phyloP scores from a whole-genome alignment of 2,888 invertebrate genomes.

The Orthonevra nobilis region DNA sequence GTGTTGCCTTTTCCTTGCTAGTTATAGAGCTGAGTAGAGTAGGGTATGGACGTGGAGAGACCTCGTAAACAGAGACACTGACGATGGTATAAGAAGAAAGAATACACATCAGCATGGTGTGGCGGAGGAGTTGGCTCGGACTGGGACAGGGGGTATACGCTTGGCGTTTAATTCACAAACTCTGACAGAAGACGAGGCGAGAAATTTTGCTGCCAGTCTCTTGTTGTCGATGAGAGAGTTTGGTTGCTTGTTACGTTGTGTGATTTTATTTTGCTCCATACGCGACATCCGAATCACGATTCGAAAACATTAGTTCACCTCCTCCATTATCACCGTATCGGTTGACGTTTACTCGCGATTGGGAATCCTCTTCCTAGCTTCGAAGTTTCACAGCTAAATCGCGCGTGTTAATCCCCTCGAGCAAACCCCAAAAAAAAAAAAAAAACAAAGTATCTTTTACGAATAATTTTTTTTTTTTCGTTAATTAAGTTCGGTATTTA shows the following conservation, averaged over 20 bases:
- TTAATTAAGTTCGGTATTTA: constrained; percentile 38
- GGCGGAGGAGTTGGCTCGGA: constrained; percentile 10
- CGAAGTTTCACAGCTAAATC: not conserved
- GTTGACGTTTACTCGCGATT: constrained; percentile 1
- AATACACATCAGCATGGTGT: constrained; percentile 30
- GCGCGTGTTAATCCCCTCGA: constrained; percentile 13
- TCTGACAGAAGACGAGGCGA: constrained; percentile 50
- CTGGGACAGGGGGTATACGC: constrained; percentile 37
- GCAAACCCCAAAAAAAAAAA: too few species aligned
- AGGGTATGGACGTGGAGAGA: constrained; percentile 52
- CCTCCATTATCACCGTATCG: not conserved
- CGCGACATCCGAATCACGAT: not conserved
- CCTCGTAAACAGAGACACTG: constrained; percentile 51
- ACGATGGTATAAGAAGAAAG: constrained; percentile 45
- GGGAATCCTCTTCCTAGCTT: constrained; percentile 3
- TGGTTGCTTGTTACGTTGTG: constrained; percentile 51
- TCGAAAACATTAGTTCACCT: not conserved
- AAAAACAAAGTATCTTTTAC: constrained; percentile 22
- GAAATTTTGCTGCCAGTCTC: constrained; percentile 62
- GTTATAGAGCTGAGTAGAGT: constrained; percentile 42
- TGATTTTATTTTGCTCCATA: constrained; percentile 7
- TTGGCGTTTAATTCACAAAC: constrained; percentile 58
- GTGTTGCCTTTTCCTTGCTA: constrained; percentile 12
- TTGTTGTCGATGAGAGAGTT: constrained; percentile 58
- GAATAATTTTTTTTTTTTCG: constrained; percentile 16